These are phyloP conservation scores for Ammodramus savannarum DNA, from an alignment of 2,113 vertebrate genomes.

Conservation along the genomic window DNA sequence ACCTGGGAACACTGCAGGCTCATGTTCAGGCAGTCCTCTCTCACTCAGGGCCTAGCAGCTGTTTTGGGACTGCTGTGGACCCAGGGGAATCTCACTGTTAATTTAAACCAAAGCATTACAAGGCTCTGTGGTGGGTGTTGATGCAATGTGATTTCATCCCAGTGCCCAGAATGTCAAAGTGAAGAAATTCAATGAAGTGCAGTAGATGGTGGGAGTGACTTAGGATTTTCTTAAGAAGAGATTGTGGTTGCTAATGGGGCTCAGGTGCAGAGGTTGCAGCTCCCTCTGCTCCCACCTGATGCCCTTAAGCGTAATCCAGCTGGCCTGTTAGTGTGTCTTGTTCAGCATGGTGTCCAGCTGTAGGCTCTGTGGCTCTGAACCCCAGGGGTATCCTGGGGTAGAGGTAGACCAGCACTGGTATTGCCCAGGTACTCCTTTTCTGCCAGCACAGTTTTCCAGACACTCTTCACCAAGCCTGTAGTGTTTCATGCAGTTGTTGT, in stretches of 20 bases:
- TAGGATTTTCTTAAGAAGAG: not conserved
- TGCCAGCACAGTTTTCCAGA: not conserved
- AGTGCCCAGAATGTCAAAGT: not conserved
- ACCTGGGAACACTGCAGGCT: not conserved
- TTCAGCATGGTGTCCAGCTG: not conserved
- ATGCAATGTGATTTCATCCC: not conserved
- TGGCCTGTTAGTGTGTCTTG: accelerated
- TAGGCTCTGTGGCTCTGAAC: not conserved
- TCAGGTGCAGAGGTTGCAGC: not conserved
- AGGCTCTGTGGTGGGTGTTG: not conserved
- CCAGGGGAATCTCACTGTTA: not conserved
- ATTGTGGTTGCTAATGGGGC: not conserved
- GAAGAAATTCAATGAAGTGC: not conserved
- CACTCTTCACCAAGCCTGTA: not conserved
- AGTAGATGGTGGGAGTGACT: not conserved
- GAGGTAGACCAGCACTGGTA: not conserved
- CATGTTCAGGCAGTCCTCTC: not conserved
- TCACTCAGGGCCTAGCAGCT: not conserved
- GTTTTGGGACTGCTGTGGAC: not conserved
- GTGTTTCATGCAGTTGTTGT: not conserved
- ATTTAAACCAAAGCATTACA: not conserved
- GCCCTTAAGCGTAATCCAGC: accelerated
- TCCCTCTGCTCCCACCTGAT: not conserved
- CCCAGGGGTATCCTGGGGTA: not conserved
- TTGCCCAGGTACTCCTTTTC: not conserved